phyloP scores from a whole-genome alignment of 2,888 invertebrate species.

The Coecobrya sp. region DNA sequence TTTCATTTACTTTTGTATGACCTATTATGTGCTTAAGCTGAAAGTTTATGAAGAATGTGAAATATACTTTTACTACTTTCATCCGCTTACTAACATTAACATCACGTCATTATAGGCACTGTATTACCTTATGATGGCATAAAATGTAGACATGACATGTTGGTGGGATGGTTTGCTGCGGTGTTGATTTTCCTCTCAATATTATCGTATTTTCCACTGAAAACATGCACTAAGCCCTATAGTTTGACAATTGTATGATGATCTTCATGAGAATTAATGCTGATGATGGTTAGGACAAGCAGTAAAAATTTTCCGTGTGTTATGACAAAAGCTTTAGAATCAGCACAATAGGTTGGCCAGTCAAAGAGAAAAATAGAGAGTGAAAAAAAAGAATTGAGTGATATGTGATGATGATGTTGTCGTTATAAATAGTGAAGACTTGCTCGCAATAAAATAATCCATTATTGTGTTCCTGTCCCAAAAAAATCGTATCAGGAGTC shows the following conservation, averaged over 20 bases:
- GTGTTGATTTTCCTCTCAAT: conserved; percentile 69
- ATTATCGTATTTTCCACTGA: conserved; percentile 28
- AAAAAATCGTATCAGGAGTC: conserved; percentile 67
- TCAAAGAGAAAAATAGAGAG: conserved; percentile 54
- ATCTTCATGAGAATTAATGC: conserved; percentile 2
- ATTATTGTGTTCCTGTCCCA: conserved; percentile 79
- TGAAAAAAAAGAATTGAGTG: conserved; percentile 63
- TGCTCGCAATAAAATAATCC: conserved; percentile 76
- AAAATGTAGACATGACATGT: conserved; percentile 39
- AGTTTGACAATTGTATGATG: conserved; percentile 52
- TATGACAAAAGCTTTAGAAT: conserved; percentile 59
- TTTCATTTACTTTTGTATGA: neutral
- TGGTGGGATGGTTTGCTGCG: conserved; percentile 35
- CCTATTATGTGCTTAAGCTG: conserved; percentile 24
- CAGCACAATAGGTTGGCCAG: conserved; percentile 64
- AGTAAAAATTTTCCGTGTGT: conserved; percentile 65
- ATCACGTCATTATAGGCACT: conserved; percentile 8
- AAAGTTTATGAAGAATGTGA: conserved; percentile 37
- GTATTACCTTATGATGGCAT: neutral
- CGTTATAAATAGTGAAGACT: conserved; percentile 67
- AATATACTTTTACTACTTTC: neutral
- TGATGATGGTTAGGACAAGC: conserved; percentile 37
- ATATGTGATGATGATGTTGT: conserved; percentile 77
- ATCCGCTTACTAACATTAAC: conserved; percentile 34
- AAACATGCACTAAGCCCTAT: conserved; percentile 58